Conservation (phyloP, 2,113 vertebrate species). For the Sitta europaea region DNA sequence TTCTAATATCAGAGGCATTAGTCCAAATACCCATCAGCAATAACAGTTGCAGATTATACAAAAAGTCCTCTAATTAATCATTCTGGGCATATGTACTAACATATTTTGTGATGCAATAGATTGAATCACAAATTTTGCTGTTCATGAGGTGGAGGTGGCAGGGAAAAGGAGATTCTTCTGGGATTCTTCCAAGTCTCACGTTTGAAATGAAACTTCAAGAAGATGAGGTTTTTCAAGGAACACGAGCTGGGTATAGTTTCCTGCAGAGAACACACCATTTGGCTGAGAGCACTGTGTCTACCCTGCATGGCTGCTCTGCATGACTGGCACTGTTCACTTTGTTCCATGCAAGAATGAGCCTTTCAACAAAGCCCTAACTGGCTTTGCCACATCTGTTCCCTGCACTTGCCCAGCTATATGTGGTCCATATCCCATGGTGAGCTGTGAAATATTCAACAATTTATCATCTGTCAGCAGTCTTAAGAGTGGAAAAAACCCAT, state of each 20-base stretch:
- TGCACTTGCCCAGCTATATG: not conserved
- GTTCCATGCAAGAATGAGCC: not conserved
- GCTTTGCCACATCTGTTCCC: not conserved
- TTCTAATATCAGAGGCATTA: not conserved
- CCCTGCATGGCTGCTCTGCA: not conserved
- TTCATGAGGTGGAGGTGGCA: not conserved
- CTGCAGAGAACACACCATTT: not conserved
- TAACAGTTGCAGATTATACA: not conserved
- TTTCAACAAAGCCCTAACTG: not conserved
- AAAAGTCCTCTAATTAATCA: not conserved
- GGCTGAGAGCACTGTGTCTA: not conserved
- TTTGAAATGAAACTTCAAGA: not conserved
- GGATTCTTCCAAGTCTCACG: not conserved
- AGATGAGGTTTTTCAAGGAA: not conserved
- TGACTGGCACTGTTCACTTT: not conserved
- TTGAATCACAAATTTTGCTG: not conserved
- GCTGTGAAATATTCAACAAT: not conserved
- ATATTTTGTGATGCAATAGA: not conserved
- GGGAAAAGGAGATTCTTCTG: not conserved
- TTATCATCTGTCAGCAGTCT: not conserved
- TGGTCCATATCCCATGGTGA: not conserved
- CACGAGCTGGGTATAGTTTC: not conserved
- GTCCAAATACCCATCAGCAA: not conserved
- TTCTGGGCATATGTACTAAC: not conserved
- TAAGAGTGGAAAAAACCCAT: accelerated